Base-by-base conservation (phyloP, 2,888 invertebrate genomes). In the Stenodera caucasica region DNA sequence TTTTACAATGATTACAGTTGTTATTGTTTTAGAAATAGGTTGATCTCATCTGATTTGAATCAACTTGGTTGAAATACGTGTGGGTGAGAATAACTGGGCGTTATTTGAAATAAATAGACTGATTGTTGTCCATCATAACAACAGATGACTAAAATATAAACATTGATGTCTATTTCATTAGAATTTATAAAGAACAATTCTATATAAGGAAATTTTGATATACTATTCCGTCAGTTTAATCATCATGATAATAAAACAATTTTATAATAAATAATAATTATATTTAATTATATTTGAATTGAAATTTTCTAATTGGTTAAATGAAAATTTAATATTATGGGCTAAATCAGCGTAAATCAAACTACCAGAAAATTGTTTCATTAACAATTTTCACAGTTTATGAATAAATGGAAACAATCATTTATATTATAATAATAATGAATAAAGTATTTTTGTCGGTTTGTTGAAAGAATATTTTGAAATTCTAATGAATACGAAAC, bases 281-380 rank as follows among this genome's bases (percentile, higher is more conserved):
- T 4, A 26, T 26, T n/a, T n/a, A 26, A 26, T 26, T 26, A 26
- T 26, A 26, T 4, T 26, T 26, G 26, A 26, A 26, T 4, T 26
- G 2, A 45, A 45, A 23, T 23, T 23, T 23, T 45, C n/a, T 1
- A 7, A 12, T 23, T 45, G 11, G n/a, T 35, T 32, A n/a, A 52
- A 23, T 53, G 5, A 2, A 51, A 33, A 51, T 51, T 23, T 2
- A 23, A 12, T 21, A 45, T 21, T 45, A 45, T 33, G 14, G 21
- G 4, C 23, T 53, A 40, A 32, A 32, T 29, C 33, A 32, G 21
- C 29, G 12, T 49, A 49, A 55, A 49, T 37, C 50, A 23, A 45
- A 45, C 23, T 49, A 58, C n/a, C 53, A 55, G 54, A 59, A 59
- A 59, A 59, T 55, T 49, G 33, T 23, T 49, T 49, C 54, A 21